Base-by-base conservation (phyloP, 2,888 invertebrate genomes). In the Myopa testacea region DNA sequence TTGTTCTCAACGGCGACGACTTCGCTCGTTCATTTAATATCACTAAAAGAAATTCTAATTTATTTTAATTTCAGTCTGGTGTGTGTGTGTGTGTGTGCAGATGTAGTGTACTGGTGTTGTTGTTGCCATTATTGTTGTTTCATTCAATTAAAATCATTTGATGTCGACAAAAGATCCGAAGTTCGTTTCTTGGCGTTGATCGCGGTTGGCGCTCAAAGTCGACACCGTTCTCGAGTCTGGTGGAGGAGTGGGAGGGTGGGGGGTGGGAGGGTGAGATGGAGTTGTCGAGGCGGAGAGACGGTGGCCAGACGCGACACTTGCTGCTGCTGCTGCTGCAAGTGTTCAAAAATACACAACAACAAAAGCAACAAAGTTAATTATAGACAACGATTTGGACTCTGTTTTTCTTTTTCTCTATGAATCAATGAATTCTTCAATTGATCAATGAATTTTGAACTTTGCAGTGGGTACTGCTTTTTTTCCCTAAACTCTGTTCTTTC, bases 131-230 rank as follows among this genome's bases (percentile, higher is more conserved):
- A 26, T 2, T 26, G 26, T 26, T 26, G 26, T 72, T 4, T 45
- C 19, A 60, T 45, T 73, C n/a, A 62, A 73, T 50, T 62, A 55
- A 55, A 55, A 55, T 55, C 16, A n/a, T 55, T 55, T n/a, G 16
- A 37, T 38, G 58, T 60, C 72, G 60, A 58, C 19, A 62, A 71
- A 71, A 16, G 60, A 60, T 72, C 62, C 40, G 45, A 72, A 72
- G 72, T 72, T 38, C 60, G 72, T 40, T 67, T 12, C 10, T 62
- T 62, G 62, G 6, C 45, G 62, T 60, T 55, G 50, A 14, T n/a
- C 55, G 55, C 55, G 14, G 10, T n/a, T 5, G 55, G 3, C 6
- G 55, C 10, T 55, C 55, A 55, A 6, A 16, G 45, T 45, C 7
- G 26, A 2, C 26, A 26, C 26, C 26, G 26, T 26, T 2, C 1